phyloP scores from a whole-genome alignment of 2,113 vertebrate genomes.

The Caretta caretta region DNA sequence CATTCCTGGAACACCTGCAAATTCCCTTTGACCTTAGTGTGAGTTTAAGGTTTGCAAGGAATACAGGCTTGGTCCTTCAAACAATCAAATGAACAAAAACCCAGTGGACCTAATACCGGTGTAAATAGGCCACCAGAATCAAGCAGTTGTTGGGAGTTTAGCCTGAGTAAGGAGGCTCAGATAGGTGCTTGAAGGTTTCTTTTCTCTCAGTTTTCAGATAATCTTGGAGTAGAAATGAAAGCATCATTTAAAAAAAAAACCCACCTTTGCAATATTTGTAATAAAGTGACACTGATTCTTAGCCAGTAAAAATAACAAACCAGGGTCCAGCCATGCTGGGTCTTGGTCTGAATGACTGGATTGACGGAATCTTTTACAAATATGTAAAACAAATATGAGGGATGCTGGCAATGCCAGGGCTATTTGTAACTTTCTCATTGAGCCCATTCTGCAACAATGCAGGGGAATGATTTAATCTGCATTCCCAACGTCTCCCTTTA shows the following conservation, averaged over 20 bases:
- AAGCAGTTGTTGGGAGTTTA: neutral
- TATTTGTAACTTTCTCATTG: conserved; percentile 12
- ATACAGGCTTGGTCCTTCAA: neutral
- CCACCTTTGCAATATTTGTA: neutral
- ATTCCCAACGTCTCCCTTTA: neutral
- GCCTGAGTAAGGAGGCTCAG: neutral
- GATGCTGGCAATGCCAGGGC: neutral
- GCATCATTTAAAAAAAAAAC: neutral
- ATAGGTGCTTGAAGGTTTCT: neutral
- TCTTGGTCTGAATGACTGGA: neutral
- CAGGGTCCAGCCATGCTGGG: neutral
- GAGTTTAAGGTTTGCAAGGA: neutral
- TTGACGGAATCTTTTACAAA: conserved; percentile 37
- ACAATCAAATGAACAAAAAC: neutral
- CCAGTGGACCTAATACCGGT: neutral
- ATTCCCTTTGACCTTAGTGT: neutral
- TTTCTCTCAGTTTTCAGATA: neutral
- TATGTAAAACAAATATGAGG: conserved; percentile 49
- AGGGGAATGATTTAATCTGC: neutral
- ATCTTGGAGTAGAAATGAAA: neutral
- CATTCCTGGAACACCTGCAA: neutral
- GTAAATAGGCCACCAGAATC: neutral
- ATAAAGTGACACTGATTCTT: neutral
- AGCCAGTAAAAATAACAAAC: neutral
- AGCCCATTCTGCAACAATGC: neutral